phyloP scores from a whole-genome alignment of 2,113 vertebrate genomes.

The Microtus ochrogaster region DNA sequence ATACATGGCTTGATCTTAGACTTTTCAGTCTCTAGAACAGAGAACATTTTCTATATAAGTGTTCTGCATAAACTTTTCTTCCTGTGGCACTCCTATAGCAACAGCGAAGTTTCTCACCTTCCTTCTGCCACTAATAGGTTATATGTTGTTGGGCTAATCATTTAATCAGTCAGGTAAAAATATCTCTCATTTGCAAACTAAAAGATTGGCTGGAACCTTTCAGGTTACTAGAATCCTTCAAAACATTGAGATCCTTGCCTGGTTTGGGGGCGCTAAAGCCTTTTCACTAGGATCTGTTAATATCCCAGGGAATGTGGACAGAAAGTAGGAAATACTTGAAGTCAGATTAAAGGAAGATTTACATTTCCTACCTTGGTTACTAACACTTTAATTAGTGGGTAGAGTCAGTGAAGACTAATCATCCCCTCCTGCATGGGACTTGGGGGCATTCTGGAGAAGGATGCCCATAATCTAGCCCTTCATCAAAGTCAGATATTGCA shows the following conservation, averaged over 20 bases:
- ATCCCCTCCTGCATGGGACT: neutral
- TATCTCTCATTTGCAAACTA: conserved; percentile 7
- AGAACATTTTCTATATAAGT: neutral
- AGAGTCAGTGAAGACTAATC: neutral
- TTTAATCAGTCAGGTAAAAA: neutral
- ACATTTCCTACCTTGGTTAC: neutral
- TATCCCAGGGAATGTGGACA: neutral
- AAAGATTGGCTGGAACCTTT: neutral
- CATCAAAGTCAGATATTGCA: neutral
- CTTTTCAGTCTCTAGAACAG: neutral
- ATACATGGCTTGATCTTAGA: neutral
- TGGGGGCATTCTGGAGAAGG: neutral
- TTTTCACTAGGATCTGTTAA: neutral
- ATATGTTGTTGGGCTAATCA: neutral
- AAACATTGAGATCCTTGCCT: neutral
- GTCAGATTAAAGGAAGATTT: neutral
- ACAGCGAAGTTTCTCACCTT: neutral
- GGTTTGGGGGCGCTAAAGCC: neutral
- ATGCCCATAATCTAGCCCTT: neutral
- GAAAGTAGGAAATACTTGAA: neutral
- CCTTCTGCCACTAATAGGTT: neutral
- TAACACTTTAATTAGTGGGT: neutral
- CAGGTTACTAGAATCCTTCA: neutral
- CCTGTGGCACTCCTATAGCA: neutral
- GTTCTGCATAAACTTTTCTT: neutral